Conservation (phyloP, 1,140 invertebrate genomes). For the Lepidurus packardi region DNA sequence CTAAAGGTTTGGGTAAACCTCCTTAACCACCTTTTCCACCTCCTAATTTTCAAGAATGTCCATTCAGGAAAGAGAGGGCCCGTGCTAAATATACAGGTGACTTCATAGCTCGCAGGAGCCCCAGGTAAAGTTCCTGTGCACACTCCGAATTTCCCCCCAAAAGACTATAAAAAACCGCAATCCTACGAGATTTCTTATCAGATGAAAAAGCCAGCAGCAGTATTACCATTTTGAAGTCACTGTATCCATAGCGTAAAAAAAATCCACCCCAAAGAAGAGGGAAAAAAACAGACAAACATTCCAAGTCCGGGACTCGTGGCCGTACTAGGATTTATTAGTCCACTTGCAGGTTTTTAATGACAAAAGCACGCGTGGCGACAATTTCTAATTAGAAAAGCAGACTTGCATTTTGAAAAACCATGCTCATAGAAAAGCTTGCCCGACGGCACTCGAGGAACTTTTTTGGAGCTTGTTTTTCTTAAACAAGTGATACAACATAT, state of each 20-base stretch:
- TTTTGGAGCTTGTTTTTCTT: neutral
- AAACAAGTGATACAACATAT: neutral
- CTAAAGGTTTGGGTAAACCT: neutral
- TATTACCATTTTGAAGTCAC: neutral
- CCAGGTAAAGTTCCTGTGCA: neutral
- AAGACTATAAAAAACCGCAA: neutral
- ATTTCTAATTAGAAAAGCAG: neutral
- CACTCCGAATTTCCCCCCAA: neutral
- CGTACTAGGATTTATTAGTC: neutral
- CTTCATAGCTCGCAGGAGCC: neutral
- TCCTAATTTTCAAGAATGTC: constrained; percentile 9
- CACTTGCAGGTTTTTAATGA: neutral
- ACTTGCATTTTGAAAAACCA: neutral
- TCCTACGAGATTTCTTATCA: neutral
- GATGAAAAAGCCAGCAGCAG: neutral
- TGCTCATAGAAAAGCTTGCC: neutral
- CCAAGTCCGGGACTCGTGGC: neutral
- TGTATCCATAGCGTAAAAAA: neutral
- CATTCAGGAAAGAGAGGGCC: constrained; percentile 9
- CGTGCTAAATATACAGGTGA: constrained; percentile 18
- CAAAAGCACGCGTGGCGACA: neutral
- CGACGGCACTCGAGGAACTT: neutral
- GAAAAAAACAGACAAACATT: neutral
- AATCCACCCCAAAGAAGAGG: neutral
- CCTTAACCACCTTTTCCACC: constrained; percentile 3